These are phyloP conservation scores for Catajapyx aquilonaris DNA, from an alignment of 1,140 invertebrate species.

Conservation along the genomic window DNA sequence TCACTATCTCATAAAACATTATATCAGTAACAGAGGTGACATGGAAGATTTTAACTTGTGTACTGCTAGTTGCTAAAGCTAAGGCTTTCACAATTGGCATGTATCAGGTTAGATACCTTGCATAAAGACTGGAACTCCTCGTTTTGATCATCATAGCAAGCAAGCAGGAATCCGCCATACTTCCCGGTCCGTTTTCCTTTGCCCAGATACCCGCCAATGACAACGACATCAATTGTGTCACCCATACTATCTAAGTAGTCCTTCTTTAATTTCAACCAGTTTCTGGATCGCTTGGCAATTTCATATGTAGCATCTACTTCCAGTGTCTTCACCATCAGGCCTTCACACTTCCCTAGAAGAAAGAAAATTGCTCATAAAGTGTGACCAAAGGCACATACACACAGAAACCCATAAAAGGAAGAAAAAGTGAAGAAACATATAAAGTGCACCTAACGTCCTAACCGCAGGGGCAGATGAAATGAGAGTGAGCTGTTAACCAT, in stretches of 20 bases:
- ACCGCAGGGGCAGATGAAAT: no score
- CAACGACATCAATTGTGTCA: slow-evolving; percentile 84
- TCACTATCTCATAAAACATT: no score
- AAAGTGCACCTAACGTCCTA: no score
- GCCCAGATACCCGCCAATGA: slow-evolving; percentile 86
- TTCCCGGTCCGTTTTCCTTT: slow-evolving; percentile 83
- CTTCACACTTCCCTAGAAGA: slow-evolving; percentile 75
- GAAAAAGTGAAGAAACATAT: no score
- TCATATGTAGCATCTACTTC: slow-evolving; percentile 87
- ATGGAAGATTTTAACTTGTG: no score
- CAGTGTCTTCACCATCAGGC: slow-evolving; percentile 95
- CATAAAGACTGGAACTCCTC: slow-evolving; percentile 89
- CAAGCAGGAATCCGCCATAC: slow-evolving; percentile 91
- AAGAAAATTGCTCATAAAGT: slow-evolving; percentile 7
- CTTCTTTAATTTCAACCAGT: slow-evolving; percentile 97
- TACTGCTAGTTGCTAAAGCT: no score
- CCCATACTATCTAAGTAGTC: slow-evolving; percentile 91
- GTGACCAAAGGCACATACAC: no score
- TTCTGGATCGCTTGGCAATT: slow-evolving; percentile 88
- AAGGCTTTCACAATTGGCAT: no score
- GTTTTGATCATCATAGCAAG: slow-evolving; percentile 82
- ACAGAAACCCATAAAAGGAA: no score
- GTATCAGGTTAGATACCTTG: slow-evolving; percentile 85
- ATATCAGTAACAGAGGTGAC: no score
- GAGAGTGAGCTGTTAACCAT: no score